These are phyloP conservation scores for Drosophila arawakana DNA, from an alignment of 1,140 invertebrate species.

Conservation along the genomic window DNA sequence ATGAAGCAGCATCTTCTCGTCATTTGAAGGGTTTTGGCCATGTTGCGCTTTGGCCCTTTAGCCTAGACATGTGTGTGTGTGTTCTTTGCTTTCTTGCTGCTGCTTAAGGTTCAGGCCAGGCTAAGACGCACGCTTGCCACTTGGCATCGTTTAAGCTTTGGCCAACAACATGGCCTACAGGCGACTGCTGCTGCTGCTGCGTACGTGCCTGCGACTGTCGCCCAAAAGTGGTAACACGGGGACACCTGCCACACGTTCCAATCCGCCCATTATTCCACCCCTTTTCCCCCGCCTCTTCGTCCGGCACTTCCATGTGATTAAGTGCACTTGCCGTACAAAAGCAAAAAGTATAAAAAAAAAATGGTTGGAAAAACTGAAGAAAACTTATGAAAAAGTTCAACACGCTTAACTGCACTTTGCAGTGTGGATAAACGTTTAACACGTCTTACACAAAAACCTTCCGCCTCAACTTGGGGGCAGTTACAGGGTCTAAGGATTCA, in stretches of 20 bases:
- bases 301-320: slow-evolving; percentile 69
- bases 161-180: slow-evolving; percentile 42
- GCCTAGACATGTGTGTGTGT: slow-evolving; percentile 5
- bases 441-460: neutral
- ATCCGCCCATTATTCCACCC: neutral
- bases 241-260: slow-evolving; percentile 32
- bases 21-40: slow-evolving; percentile 66
- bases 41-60: slow-evolving; percentile 50
- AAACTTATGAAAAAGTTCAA: slow-evolving; percentile 56
- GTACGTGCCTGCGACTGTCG: slow-evolving; percentile 57
- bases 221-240: slow-evolving; percentile 39
- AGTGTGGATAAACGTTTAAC: slow-evolving; percentile 61
- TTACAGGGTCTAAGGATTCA: neutral
- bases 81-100: neutral
- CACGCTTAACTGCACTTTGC: slow-evolving; percentile 64
- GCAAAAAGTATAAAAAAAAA: slow-evolving; percentile 49
- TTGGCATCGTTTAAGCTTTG: slow-evolving; percentile 77
- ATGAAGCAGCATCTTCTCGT: slow-evolving; percentile 78
- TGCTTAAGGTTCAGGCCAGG: slow-evolving; percentile 14
- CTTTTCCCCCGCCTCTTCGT: neutral
- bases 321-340: slow-evolving; percentile 63
- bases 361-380: neutral
- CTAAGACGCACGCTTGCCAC: slow-evolving; percentile 51
- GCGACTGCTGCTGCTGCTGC: slow-evolving; percentile 21
- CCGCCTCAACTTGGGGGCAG: neutral